Conservation (phyloP, 1,140 invertebrate species). For the Heliconius melpomene region DNA sequence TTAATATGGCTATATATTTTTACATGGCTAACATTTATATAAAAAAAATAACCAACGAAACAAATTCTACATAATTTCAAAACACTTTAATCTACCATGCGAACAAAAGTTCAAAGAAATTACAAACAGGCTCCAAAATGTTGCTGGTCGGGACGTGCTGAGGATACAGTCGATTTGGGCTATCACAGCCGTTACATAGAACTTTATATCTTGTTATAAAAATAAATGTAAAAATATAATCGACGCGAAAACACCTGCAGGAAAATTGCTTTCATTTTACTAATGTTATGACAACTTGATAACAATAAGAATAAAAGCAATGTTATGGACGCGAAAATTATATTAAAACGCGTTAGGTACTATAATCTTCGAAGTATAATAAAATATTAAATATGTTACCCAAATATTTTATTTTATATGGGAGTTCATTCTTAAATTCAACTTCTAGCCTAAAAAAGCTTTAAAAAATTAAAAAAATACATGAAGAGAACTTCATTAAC, state of each 20-base stretch:
- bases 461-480: too few relatives aligned
- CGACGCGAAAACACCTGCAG: slow-evolving; percentile 5
- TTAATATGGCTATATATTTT: too few relatives aligned
- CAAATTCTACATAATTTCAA: not conserved
- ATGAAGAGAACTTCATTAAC: too few relatives aligned
- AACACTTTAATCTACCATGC: not conserved
- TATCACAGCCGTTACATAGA: not conserved
- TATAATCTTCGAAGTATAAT: too few relatives aligned
- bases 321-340: not conserved
- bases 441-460: too few relatives aligned
- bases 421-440: too few relatives aligned
- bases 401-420: too few relatives aligned
- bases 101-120: slow-evolving; percentile 10
- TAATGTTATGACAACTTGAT: not conserved
- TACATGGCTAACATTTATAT: too few relatives aligned
- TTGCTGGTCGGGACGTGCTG: not conserved
- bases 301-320: not conserved
- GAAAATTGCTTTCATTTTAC: slow-evolving; percentile 6
- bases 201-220: slow-evolving; percentile 16
- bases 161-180: slow-evolving; percentile 1
- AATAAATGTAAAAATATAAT: slow-evolving; percentile 19
- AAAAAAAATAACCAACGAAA: not conserved
- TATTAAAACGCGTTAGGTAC: not conserved
- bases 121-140: not conserved
- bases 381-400: too few relatives aligned